Base-by-base conservation (phyloP, 2,888 invertebrate species). In the Cosmia pyralina region DNA sequence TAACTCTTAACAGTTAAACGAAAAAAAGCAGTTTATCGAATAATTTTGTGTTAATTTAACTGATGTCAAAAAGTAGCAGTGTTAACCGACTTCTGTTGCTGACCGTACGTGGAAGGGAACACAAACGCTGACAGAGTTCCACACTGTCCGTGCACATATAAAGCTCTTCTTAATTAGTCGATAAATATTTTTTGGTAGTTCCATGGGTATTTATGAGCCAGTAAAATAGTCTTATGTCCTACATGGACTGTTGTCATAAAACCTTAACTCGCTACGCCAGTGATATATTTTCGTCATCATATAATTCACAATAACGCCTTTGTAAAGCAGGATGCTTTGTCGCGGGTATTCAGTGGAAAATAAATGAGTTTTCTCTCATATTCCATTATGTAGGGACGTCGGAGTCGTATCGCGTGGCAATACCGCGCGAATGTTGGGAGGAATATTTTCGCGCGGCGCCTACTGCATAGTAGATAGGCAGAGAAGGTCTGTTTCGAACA, bases 301-400 rank as follows among this genome's bases (percentile, higher is more conserved):
- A 59, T 38, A 63, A 66, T 77, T 68, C 38, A 77, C 65, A 82
- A 78, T 50, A 75, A 46, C 65, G 50, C 69, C 50, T 76, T 85
- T 84, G 82, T 84, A 63, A 74, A 71, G 74, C 58, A 57, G 66
- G 65, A 57, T 68, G 69, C 81, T 79, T 82, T 87, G 83, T 84
- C 41, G 74, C 64, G 60, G 69, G 66, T 81, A 53, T 79, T 77
- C 72, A 73, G 77, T 81, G 79, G 65, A 69, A 81, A 85, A 86
- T 84, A 85, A 88, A 89, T 82, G 85, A 88, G 82, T 82, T 88
- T 83, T 82, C 79, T 77, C 79, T 81, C 82, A 72, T 79, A 81
- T 85, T 72, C 69, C 63, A 70, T 83, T 82, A 73, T 80, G 67
- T 81, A 65, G 53, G 71, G 75, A 74, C 64, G 72, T 57, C 19